Evolutionary conservation across 23 tunicate genomes (phyloP).

Genomic region (Ascidia mentula): DNA sequence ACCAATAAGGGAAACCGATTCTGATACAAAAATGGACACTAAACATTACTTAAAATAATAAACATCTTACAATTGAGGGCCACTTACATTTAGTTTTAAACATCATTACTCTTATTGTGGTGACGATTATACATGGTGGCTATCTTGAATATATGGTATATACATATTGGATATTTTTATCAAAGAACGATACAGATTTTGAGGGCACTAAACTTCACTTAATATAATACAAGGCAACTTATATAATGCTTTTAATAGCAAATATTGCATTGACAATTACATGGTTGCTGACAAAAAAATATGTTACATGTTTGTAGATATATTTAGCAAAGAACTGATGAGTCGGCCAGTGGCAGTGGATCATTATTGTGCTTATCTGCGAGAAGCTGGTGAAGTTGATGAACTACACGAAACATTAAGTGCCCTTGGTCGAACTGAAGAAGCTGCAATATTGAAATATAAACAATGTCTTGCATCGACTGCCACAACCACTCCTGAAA

Average conservation of each 20-base stretch:
- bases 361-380: constrained; percentile 90
- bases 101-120: too few relatives aligned
- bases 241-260: too few relatives aligned
- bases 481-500: constrained; percentile 63
- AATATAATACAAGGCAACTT: too few relatives aligned
- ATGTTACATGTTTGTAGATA: constrained; percentile 19
- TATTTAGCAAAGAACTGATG: constrained; percentile 94
- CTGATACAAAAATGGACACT: neutral
- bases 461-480: constrained; percentile 54
- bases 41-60: too few relatives aligned
- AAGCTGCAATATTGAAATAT: constrained; percentile 93
- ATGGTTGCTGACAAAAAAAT: neutral
- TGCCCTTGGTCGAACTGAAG: constrained; percentile 85
- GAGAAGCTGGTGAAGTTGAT: constrained; percentile 68
- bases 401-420: constrained; percentile 89
- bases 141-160: too few relatives aligned
- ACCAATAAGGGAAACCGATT: neutral
- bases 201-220: too few relatives aligned
- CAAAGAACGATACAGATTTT: too few relatives aligned
- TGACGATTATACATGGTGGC: too few relatives aligned
- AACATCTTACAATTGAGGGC: too few relatives aligned
- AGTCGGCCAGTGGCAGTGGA: constrained; percentile 81
- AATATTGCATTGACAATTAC: too few relatives aligned
- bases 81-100: too few relatives aligned
- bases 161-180: too few relatives aligned